Base-by-base conservation (phyloP, 2,888 invertebrate genomes). In the Venusia cambrica region DNA sequence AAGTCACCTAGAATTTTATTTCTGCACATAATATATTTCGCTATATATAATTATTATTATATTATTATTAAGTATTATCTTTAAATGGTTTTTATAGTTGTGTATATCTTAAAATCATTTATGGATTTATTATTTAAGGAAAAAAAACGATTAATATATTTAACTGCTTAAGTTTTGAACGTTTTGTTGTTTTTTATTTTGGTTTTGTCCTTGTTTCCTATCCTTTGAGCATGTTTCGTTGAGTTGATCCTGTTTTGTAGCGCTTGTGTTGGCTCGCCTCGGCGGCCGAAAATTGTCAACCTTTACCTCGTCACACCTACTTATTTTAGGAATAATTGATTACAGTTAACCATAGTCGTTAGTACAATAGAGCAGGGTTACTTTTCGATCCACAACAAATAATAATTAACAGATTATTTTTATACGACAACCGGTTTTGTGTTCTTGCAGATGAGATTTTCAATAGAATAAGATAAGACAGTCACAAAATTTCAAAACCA, bases 1-100 rank as follows among this genome's bases (percentile, higher is more conserved):
- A 87, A 87, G 85, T 84, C 87, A 87, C 87, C 83, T 87, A 87
- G 87, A 87, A 83, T 87, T 85, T 87, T 87, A 87, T 87, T 87
- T 87, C 71, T 85, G 87, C 87, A 87, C 87, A 87, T 87, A 87
- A 85, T 85, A 87, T 85, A 87, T 87, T 85, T 85, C 83, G 81
- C 83, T 85, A 85, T 85, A 87, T 87, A 87, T 85, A 85, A 83
- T 81, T 85, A 84, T 84, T 83, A 84, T 85, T 84, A 84, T 85
- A 78, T 78, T 85, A 79, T 79, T 79, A 84, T 85, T 85, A 85
- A 85, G 85, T 87, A 87, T 87, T 87, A 87, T 83, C 85, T 79
- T 84, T 80, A 80, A 74, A 84, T 83, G 83, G 78, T 84, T 85
- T 81, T 85, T 87, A 87, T 84, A 87, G 85, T 87, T 85, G 84